Percentiles rank a stretch among this genome's conserved stretches.
phyloP scores from a whole-genome alignment of 1,140 invertebrate genomes.

The Dermatophagoides farinae region DNA sequence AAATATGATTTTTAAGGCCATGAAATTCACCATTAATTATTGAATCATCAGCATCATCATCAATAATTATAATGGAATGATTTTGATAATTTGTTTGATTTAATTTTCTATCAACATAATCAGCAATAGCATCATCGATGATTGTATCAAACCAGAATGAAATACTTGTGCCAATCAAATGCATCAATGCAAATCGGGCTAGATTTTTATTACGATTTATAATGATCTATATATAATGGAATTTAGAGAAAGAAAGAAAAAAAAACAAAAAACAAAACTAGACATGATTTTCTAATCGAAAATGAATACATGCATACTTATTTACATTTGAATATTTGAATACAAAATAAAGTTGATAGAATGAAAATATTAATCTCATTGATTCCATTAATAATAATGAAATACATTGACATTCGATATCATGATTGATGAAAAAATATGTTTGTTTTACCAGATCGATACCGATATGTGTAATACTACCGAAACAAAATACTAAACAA shows the following conservation, averaged over 20 bases:
- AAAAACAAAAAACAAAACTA: background rate
- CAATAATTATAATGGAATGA: background rate
- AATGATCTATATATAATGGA: slow-evolving; percentile 30
- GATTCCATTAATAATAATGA: slow-evolving; percentile 35
- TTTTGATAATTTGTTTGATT: background rate
- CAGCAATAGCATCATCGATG: slow-evolving; percentile 40
- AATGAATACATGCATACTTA: too few relatives aligned
- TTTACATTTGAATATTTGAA: slow-evolving; percentile 54
- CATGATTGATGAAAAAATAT: slow-evolving; percentile 30
- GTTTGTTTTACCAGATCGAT: slow-evolving; percentile 41
- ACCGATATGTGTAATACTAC: slow-evolving; percentile 44
- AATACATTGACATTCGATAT: slow-evolving; percentile 26
- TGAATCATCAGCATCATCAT: background rate
- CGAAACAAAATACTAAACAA: slow-evolving; percentile 45
- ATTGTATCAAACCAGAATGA: slow-evolving; percentile 52
- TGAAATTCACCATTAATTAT: background rate
- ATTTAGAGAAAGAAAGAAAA: background rate
- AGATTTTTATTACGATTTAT: slow-evolving; percentile 36
- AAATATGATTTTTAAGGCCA: background rate
- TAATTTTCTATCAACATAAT: slow-evolving; percentile 15
- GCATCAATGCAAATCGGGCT: slow-evolving; percentile 47
- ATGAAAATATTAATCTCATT: slow-evolving; percentile 42
- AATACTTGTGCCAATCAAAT: slow-evolving; percentile 44
- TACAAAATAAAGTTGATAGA: slow-evolving; percentile 46
- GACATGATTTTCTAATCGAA: background rate